phyloP scores from a whole-genome alignment of 2,888 invertebrate species.

The Vanessa cardui region DNA sequence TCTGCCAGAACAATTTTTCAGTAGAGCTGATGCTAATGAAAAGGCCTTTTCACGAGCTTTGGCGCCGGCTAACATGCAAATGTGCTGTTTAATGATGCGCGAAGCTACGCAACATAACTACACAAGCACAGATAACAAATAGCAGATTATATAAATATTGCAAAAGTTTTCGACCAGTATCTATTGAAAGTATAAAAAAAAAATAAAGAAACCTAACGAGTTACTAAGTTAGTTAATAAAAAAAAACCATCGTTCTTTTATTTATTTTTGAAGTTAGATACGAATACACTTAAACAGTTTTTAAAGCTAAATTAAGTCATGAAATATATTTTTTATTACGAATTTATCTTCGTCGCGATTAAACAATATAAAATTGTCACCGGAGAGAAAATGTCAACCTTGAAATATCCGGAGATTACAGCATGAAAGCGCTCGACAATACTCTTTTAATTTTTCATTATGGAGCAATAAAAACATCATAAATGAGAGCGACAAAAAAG shows the following conservation, averaged over 20 bases:
- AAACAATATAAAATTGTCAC: conserved; percentile 56
- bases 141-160: conserved; percentile 32
- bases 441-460: conserved; percentile 82
- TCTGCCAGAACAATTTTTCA: conserved; percentile 74
- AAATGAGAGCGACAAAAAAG: conserved; percentile 80
- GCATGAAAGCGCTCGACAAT: conserved; percentile 79
- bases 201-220: not conserved
- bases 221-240: no score
- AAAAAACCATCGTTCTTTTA: not conserved
- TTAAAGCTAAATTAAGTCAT: not conserved
- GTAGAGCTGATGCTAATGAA: conserved; percentile 77
- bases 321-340: conserved; percentile 9
- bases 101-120: conserved; percentile 66
- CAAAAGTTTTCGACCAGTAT: not conserved
- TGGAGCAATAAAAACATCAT: conserved; percentile 80
- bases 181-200: not conserved
- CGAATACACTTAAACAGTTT: not conserved
- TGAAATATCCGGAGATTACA: conserved; percentile 66
- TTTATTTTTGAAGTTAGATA: no score
- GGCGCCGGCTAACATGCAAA: conserved; percentile 78
- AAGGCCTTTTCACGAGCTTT: conserved; percentile 80
- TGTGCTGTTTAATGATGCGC: conserved; percentile 74
- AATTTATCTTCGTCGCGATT: conserved; percentile 52
- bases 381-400: conserved; percentile 59
- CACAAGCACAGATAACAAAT: conserved; percentile 45